A percentile compares a stretch with the other conserved stretches of the same genome.
Conservation (phyloP, 2,888 invertebrate species). For the Drosophila paranaensis region DNA sequence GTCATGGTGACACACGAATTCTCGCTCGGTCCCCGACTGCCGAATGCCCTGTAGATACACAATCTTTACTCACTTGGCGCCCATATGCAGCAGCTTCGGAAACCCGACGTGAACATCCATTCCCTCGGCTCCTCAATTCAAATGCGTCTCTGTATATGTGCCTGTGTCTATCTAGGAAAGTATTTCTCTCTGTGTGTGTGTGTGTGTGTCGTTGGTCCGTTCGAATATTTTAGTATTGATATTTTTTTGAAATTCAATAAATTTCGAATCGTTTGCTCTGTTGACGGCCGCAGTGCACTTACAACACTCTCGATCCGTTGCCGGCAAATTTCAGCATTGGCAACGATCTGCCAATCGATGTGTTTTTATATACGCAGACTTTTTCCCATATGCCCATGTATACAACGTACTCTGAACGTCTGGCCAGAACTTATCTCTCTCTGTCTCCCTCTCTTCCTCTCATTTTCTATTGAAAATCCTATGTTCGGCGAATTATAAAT, state of each 20-base stretch:
- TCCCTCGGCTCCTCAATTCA: not conserved
- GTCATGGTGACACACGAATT: conserved; percentile 4
- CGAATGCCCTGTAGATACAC: not conserved
- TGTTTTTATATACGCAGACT: not conserved
- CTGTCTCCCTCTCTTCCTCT: conserved; percentile 9
- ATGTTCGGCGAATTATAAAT: conserved; percentile 12
- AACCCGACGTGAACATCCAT: conserved; percentile 65
- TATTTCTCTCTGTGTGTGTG: not conserved
- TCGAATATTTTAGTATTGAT: not conserved
- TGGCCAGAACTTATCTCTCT: conserved; percentile 19
- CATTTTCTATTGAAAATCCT: conserved; percentile 4
- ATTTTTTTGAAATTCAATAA: conserved; percentile 4
- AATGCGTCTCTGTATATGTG: not conserved
- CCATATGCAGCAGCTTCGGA: conserved; percentile 51
- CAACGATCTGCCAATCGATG: not conserved
- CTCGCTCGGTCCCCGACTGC: not conserved
- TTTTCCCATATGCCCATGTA: not conserved
- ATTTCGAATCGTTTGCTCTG: conserved; percentile 13
- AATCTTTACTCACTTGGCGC: conserved; percentile 54
- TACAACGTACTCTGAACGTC: conserved; percentile 27
- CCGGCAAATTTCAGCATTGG: conserved; percentile 15
- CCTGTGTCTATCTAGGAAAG: not conserved
- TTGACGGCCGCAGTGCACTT: conserved; percentile 25
- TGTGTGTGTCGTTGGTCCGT: not conserved
- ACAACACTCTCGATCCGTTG: conserved; percentile 1